Conservation (phyloP, 2,888 invertebrate species). For the Lepidochrysops patricia region DNA sequence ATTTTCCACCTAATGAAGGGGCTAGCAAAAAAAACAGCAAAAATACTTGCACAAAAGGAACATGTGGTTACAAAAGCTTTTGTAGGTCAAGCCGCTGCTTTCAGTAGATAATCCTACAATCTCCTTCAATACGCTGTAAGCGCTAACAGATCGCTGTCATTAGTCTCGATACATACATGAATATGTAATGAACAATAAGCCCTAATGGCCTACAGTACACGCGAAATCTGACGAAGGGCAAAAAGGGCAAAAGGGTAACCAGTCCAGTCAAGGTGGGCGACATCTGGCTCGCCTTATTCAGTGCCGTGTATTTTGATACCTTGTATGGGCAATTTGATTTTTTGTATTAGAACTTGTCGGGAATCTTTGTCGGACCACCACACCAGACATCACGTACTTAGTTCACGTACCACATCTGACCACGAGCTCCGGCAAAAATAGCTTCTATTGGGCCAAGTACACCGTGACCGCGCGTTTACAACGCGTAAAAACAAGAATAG, state of each 20-base stretch:
- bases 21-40: neutral
- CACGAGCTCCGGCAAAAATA: neutral
- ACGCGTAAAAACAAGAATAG: neutral
- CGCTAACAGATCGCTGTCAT: neutral
- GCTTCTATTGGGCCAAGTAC: neutral
- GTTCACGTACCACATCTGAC: neutral
- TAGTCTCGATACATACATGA: conserved; percentile 4
- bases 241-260: conserved; percentile 10
- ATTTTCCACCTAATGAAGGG: neutral
- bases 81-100: neutral
- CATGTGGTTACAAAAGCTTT: neutral
- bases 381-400: no score
- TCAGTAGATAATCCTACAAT: neutral
- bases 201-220: neutral
- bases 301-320: neutral
- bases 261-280: conserved; percentile 3
- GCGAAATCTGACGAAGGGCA: neutral
- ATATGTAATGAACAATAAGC: neutral
- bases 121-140: neutral
- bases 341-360: neutral
- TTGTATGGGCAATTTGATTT: neutral
- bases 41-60: neutral
- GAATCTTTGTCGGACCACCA: neutral
- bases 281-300: neutral
- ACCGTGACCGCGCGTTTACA: neutral